These are phyloP conservation scores for Pandemis corylana DNA, from an alignment of 2,888 invertebrate species.

Conservation along the genomic window DNA sequence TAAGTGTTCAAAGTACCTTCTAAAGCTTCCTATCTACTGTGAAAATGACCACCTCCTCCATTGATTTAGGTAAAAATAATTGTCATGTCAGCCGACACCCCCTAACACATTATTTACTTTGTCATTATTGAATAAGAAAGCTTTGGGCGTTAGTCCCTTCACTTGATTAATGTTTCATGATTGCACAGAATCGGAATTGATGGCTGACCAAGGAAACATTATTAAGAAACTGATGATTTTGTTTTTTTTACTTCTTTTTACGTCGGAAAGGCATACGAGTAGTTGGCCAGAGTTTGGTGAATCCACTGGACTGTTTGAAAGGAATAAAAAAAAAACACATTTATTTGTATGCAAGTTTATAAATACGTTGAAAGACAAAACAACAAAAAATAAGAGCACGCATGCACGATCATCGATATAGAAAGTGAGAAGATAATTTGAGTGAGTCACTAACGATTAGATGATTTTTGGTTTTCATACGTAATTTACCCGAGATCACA, in stretches of 20 bases:
- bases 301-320: not conserved
- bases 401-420: no score
- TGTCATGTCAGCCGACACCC: constrained; percentile 2
- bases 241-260: not conserved
- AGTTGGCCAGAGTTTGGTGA: not conserved
- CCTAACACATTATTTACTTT: constrained; percentile 15
- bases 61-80: not conserved
- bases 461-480: no score
- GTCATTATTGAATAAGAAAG: constrained; percentile 14
- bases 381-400: not conserved
- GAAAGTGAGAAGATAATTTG: no score
- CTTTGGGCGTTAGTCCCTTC: not conserved
- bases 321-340: no score
- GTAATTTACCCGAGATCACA: no score
- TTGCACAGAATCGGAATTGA: not conserved
- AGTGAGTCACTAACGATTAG: no score
- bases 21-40: not conserved
- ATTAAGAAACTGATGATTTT: not conserved
- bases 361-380: not conserved
- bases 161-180: constrained; percentile 1
- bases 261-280: not conserved
- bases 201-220: not conserved
- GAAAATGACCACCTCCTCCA: not conserved
- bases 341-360: no score
- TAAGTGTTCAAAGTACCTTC: no score